Evolutionary conservation across 1,140 invertebrate species (phyloP).

Genomic region (Ridgeia piscesae): DNA sequence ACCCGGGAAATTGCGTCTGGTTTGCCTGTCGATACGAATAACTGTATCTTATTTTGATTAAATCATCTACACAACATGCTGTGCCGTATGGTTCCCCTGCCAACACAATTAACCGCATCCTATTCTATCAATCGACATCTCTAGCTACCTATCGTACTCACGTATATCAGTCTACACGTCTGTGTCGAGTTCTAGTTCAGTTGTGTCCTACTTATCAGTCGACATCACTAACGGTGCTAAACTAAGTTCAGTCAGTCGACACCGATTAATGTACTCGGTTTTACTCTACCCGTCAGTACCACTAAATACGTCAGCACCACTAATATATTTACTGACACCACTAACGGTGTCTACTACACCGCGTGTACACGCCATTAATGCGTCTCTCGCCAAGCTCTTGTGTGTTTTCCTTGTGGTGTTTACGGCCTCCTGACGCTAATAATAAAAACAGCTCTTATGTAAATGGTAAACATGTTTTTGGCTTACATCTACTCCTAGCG

Average conservation of each 20-base stretch:
- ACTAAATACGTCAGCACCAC: too few species aligned
- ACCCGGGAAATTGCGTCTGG: not conserved
- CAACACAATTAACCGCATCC: not conserved
- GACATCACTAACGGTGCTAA: not conserved
- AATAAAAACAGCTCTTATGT: not conserved
- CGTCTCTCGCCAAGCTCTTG: not conserved
- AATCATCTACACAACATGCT: not conserved
- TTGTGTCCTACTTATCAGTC: not conserved
- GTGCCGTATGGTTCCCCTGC: not conserved
- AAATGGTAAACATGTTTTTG: slow-evolving; percentile 1
- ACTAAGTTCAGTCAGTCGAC: too few species aligned
- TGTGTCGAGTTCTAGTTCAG: not conserved
- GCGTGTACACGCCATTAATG: not conserved
- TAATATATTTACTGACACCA: too few species aligned
- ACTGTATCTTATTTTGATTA: not conserved
- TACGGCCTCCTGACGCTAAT: not conserved
- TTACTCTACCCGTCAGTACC: too few species aligned
- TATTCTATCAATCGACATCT: not conserved
- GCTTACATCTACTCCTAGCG: not conserved
- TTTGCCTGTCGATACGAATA: not conserved
- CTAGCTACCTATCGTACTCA: not conserved
- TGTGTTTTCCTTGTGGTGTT: not conserved
- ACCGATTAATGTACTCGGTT: too few species aligned
- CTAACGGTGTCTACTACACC: not conserved
- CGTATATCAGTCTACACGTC: not conserved